Evolutionary conservation across 2,888 invertebrate species (phyloP), one percentile per base, ranked within the genome.

Genomic region (Zelleria hepariella): DNA sequence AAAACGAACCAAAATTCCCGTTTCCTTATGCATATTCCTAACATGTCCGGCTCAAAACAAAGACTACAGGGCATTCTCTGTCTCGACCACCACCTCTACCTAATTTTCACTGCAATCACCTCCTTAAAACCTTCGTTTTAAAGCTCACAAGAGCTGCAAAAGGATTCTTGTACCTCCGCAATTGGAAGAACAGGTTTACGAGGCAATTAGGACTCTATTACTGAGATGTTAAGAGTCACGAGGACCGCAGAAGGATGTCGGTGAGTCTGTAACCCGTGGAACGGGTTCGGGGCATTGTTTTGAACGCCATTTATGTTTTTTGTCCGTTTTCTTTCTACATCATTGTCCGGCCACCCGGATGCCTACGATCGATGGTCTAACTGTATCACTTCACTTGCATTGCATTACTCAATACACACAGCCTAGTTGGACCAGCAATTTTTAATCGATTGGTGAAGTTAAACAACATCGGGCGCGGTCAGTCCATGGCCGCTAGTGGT

Each of bases 211-310:
- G 15, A 10, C 32, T 42, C 32, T 42, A 42, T 21, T 32, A 18
- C 55, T 55, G 2, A 3, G 21, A 15, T 3, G 18, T 55, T 25
- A 58, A 49, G 59, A 18, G 26, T 10, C 2, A 15, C 15, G 54
- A 60, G 57, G n/a, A 49, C 26, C 42, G 55, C 26, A 60, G 32
- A 18, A 25, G 7, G 27, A 52, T 20, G 42, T 54, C 59, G 60
- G 60, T 52, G 23, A 24, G 25, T 59, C 27, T 6, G 58, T 57
- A 62, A 62, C 62, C 58, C 42, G 62, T 62, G 55, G 58, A 61
- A 64, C 65, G 58, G 58, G 65, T 64, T 62, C 58, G 57, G 59
- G 6, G 60, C 62, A 64, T 64, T 64, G 64, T 64, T 63, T 61
- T 20, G 42, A 54, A 24, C 53, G 57, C 59, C 51, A 53, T 62